phyloP scores from a whole-genome alignment of 2,797 vertebrate genomes.

The Gila robusta region DNA sequence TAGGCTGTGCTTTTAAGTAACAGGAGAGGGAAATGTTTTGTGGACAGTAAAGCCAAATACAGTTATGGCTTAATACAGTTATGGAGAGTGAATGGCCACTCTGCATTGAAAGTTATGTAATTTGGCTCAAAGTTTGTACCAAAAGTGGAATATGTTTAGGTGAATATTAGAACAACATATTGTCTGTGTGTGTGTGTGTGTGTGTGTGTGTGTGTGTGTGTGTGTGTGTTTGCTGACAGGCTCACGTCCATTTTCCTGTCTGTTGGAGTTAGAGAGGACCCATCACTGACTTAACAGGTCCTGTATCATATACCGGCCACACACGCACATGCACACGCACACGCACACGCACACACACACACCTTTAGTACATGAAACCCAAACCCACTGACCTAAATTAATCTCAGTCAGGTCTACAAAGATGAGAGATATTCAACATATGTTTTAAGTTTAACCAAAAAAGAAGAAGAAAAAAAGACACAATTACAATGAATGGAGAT shows the following conservation, averaged over 20 bases:
- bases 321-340: background rate
- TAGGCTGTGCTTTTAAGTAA: slow-evolving; percentile 18
- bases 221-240: background rate
- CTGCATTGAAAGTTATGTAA: background rate
- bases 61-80: background rate
- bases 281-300: slow-evolving; percentile 29
- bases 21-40: background rate
- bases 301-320: slow-evolving; percentile 4
- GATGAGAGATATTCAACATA: background rate
- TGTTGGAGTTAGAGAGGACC: background rate
- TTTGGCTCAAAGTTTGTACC: slow-evolving; percentile 14
- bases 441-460: background rate
- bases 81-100: slow-evolving; percentile 31
- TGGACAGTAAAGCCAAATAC: background rate
- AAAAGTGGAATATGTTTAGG: slow-evolving; percentile 3
- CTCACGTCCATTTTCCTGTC: slow-evolving; percentile 22
- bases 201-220: too few relatives aligned
- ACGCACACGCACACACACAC: background rate
- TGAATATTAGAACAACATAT: slow-evolving; percentile 33
- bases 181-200: slow-evolving; percentile 42
- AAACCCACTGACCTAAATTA: slow-evolving; percentile 77
- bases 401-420: background rate
- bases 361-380: background rate
- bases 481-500: background rate
- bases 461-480: too few relatives aligned